Base-by-base conservation (phyloP, 2,797 vertebrate species). In the Argyrosomus regius region DNA sequence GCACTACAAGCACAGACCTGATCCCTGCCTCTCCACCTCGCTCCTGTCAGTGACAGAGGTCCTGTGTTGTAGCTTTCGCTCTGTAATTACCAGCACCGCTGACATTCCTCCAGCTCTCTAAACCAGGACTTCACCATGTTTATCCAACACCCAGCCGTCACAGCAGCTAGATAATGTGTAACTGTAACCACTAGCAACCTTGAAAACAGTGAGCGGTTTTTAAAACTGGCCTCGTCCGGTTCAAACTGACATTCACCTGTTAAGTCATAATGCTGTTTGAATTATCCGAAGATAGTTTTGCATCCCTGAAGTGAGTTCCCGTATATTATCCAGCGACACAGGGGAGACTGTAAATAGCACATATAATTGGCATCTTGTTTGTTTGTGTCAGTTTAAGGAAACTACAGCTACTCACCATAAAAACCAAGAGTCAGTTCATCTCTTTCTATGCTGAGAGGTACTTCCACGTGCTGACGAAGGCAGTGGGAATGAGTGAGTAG, bases 391-490 rank as follows among this genome's bases (percentile, higher is more conserved):
- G n/a, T 75, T 83, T 63, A 62, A 70, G 53, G 64, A 74, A 52
- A 48, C 31, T 81, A 31, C 52, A 87, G 71, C 78, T 77, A 94
- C 96, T 96, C 85, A 96, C 96, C 93, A 49, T 63, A 22, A 50
- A 61, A 77, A 39, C 65, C 28, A 20, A 49, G 57, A 70, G 67
- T 50, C 26, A 24, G 43, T 17, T 41, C 6, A 13, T 50, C 58
- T 71, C 46, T 61, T 90, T 57, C 91, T 91, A 97, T 2, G 96
- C 94, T 3, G 96, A 89, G 80, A 97, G 96, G 81, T 97, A 96
- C 87, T 96, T 97, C 96, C 96, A 97, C 9, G 96, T 97, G 93
- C 96, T 97, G 90, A 97, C 96, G 62, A 97, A 97, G 39, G 96
- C 96, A 0, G 96, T 97, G 49, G 96, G 96, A 78, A 97, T 97